A percentile compares a stretch with the other conserved stretches of the same genome.
phyloP scores from a whole-genome alignment of 2,888 invertebrate genomes.

The Eupeodes luniger region DNA sequence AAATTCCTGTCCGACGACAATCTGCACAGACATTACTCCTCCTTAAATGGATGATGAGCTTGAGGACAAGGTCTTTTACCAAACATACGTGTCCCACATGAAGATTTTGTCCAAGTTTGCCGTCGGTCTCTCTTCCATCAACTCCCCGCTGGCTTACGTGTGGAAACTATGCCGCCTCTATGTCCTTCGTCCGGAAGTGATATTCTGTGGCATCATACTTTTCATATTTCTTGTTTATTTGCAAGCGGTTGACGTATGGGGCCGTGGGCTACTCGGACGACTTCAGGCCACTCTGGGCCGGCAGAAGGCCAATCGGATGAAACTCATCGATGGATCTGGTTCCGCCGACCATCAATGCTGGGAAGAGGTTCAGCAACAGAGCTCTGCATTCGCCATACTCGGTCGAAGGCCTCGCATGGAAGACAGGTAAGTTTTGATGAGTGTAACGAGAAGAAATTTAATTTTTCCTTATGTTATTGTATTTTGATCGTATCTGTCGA shows the following conservation, averaged over 20 bases:
- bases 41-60: constrained; percentile 94
- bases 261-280: constrained; percentile 88
- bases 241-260: constrained; percentile 93
- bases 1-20: constrained; percentile 28
- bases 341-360: constrained; percentile 87
- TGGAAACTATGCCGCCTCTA: constrained; percentile 92
- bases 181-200: constrained; percentile 91
- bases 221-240: constrained; percentile 91
- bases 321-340: constrained; percentile 78
- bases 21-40: constrained; percentile 45
- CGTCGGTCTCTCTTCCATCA: constrained; percentile 90
- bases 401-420: constrained; percentile 97
- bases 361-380: constrained; percentile 90
- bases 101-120: constrained; percentile 92
- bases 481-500: neutral
- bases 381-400: constrained; percentile 95
- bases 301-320: constrained; percentile 80
- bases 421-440: constrained; percentile 86
- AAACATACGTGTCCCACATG: constrained; percentile 94
- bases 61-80: constrained; percentile 94
- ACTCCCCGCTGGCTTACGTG: constrained; percentile 90
- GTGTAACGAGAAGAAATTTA: constrained; percentile 9
- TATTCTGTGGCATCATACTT: constrained; percentile 89
- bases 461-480: neutral
- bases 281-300: constrained; percentile 83